phyloP scores from a whole-genome alignment of 2,888 invertebrate genomes.

The Eudasyphora cyanicolor region DNA sequence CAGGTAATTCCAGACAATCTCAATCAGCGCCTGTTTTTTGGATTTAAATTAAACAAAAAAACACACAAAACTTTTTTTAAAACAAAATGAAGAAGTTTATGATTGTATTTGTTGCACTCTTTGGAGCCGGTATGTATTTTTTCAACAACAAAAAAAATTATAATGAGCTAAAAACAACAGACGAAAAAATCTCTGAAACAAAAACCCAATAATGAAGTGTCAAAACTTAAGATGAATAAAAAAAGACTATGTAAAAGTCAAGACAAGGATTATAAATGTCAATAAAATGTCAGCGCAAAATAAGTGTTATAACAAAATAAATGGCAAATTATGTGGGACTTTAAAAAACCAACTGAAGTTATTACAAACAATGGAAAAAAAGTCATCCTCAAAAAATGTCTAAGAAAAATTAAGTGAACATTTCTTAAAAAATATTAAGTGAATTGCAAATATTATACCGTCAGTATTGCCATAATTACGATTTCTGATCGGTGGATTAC shows the following conservation, averaged over 20 bases:
- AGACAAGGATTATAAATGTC: conserved; percentile 45
- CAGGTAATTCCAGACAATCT: conserved; percentile 60
- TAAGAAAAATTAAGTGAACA: background rate
- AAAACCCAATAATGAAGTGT: conserved; percentile 2
- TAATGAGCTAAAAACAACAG: conserved; percentile 42
- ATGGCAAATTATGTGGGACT: conserved; percentile 1
- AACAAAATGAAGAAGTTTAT: conserved; percentile 80
- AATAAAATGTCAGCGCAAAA: background rate
- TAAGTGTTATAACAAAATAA: conserved; percentile 1
- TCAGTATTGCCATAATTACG: background rate
- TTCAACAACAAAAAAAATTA: conserved; percentile 41
- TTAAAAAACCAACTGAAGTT: background rate
- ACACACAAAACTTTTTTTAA: conserved; percentile 52
- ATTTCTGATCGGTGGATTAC: background rate
- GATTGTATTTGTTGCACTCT: conserved; percentile 83
- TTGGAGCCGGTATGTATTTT: conserved; percentile 85
- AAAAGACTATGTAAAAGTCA: background rate
- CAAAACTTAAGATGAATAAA: conserved; percentile 11
- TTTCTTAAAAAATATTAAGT: background rate
- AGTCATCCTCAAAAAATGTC: background rate
- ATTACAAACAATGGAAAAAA: background rate
- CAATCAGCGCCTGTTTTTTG: conserved; percentile 58
- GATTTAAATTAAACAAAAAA: conserved; percentile 59
- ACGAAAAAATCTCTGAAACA: conserved; percentile 31
- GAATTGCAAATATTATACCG: background rate